phyloP scores from a whole-genome alignment of 1,140 invertebrate genomes.

The Reticulitermes speratus region DNA sequence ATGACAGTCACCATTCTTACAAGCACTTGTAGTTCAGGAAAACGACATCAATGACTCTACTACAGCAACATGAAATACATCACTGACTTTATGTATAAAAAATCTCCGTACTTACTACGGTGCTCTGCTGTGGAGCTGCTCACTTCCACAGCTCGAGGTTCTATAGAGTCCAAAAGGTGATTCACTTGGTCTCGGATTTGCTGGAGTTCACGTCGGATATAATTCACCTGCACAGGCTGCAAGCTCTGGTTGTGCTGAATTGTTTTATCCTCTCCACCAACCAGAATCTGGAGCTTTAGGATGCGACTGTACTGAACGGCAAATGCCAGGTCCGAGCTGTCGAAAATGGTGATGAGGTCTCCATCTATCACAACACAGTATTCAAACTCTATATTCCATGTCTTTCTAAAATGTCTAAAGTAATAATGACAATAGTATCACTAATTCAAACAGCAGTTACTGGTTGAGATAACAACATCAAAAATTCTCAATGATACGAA shows the following conservation, averaged over 20 bases:
- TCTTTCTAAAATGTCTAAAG: neutral
- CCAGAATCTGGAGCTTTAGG: constrained; percentile 64
- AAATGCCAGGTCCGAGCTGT: constrained; percentile 70
- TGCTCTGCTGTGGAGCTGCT: constrained; percentile 29
- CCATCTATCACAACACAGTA: constrained; percentile 57
- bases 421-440: neutral
- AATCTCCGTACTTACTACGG: neutral
- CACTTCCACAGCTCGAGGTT: constrained; percentile 38
- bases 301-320: constrained; percentile 71
- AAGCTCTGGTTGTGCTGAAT: constrained; percentile 18
- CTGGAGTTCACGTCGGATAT: constrained; percentile 57
- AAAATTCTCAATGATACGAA: neutral
- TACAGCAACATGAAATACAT: no score
- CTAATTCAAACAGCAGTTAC: neutral
- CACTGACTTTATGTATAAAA: no score
- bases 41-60: no score
- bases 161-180: constrained; percentile 57
- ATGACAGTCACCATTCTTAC: no score
- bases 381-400: neutral
- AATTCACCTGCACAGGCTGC: constrained; percentile 45
- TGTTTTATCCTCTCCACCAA: constrained; percentile 37
- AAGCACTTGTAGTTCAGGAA: no score
- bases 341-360: constrained; percentile 73
- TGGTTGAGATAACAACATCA: neutral
- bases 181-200: constrained; percentile 61